These are phyloP conservation scores for Lepidostoma basale DNA, from an alignment of 1,140 invertebrate species.

Conservation along the genomic window DNA sequence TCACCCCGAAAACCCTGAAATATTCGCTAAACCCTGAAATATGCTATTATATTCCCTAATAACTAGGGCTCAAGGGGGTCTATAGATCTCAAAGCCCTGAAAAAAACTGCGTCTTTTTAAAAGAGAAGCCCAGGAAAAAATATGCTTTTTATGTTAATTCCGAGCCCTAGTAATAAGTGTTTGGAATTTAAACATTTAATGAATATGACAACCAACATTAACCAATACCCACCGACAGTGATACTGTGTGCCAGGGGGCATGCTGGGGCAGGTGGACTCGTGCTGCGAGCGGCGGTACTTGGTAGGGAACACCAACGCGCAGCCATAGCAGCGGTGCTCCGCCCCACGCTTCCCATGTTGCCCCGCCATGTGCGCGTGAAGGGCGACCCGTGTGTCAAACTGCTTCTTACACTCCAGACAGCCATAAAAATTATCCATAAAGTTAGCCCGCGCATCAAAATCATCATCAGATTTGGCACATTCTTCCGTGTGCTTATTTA, in stretches of 20 bases:
- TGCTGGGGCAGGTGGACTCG: neutral
- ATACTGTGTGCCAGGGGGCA: constrained; percentile 14
- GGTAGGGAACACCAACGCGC: neutral
- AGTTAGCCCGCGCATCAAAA: constrained; percentile 1
- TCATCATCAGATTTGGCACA: constrained; percentile 1
- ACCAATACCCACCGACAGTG: neutral
- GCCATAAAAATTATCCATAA: constrained; percentile 4
- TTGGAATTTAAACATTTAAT: too few relatives aligned
- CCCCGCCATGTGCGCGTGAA: constrained; percentile 2
- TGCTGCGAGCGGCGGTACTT: constrained; percentile 4
- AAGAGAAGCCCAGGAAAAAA: too few relatives aligned
- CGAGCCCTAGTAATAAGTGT: too few relatives aligned
- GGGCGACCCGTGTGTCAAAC: neutral
- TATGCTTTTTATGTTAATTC: too few relatives aligned
- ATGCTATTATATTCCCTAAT: too few relatives aligned
- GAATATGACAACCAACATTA: too few relatives aligned
- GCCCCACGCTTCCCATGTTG: neutral
- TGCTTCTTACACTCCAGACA: constrained; percentile 9
- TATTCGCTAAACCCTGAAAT: too few relatives aligned
- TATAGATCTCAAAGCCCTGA: too few relatives aligned
- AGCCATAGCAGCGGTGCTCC: constrained; percentile 7
- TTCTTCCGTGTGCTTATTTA: too few relatives aligned
- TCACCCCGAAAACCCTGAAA: too few relatives aligned
- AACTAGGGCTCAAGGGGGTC: too few relatives aligned
- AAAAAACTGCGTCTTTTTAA: too few relatives aligned